Evolutionary conservation across 2,888 invertebrate species (phyloP), one percentile per base, ranked within the genome.

Genomic region (Deilephila elpenor): DNA sequence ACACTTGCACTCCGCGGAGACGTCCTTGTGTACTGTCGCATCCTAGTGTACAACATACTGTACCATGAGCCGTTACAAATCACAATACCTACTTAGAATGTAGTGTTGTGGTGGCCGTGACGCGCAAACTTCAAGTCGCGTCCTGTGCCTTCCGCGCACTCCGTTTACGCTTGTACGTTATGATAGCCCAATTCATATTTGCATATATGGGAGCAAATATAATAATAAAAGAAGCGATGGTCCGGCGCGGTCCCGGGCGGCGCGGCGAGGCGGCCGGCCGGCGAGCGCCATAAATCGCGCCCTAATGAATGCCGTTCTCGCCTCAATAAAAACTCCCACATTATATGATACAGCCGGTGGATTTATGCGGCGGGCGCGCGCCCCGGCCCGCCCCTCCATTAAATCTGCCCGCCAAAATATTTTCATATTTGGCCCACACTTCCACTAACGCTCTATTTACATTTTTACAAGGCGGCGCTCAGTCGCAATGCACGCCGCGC

Each of bases 251-350:
- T 25, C 67, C 44, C 51, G 44, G 51, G 44, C 44, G 70, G 74
- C 71, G 72, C 59, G 77, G 75, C 76, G 14, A 44, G 67, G 44
- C 44, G 70, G 74, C 71, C 71, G 44, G 77, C 74, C 76, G 37
- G 70, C 74, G 75, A 74, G 70, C 75, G 71, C 77, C 79, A 82
- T 87, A 86, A 86, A 86, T 87, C 83, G 81, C 76, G 76, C 74
- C 75, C 81, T 88, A 89, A 89, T 88, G 86, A 88, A 88, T 86
- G 86, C 87, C 84, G 82, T 85, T 86, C 82, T 84, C 87, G 86
- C 86, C 80, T 84, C 88, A 85, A 88, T 88, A 88, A 88, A 88
- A 88, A 85, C 82, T 83, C 77, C 60, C 80, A 81, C 81, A 81
- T 84, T 83, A 86, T 85, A 84, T 86, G 84, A 84, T 85, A 84